A percentile compares a stretch with the other conserved stretches of the same genome.
Evolutionary conservation across 2,888 invertebrate species (phyloP).

Genomic region (Arctia plantaginis): DNA sequence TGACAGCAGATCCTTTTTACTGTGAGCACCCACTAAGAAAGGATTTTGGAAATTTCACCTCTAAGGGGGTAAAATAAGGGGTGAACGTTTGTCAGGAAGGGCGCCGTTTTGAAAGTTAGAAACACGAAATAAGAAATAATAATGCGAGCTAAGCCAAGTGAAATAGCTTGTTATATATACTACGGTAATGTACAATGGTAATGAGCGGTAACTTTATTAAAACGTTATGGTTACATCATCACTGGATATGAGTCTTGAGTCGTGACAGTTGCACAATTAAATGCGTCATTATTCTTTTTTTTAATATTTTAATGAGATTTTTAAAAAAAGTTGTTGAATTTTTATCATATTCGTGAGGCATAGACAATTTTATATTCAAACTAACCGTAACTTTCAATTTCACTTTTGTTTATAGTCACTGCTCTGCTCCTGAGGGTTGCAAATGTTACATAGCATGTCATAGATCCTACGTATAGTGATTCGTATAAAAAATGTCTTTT

Average conservation of each 20-base stretch:
- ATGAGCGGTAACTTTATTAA: neutral
- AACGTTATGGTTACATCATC: neutral
- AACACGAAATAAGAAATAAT: neutral
- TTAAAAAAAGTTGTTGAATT: neutral
- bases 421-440: neutral
- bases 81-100: too few relatives aligned
- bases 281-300: neutral
- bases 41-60: too few relatives aligned
- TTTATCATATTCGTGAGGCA: neutral
- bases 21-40: too few relatives aligned
- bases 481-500: too few relatives aligned
- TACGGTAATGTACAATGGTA: too few relatives aligned
- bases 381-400: neutral
- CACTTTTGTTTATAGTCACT: neutral
- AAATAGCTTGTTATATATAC: neutral
- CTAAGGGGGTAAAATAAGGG: too few relatives aligned
- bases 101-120: neutral
- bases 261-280: neutral
- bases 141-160: neutral
- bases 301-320: neutral
- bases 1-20: too few relatives aligned
- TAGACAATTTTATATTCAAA: constrained; percentile 3
- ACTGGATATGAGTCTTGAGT: neutral
- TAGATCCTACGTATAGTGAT: too few relatives aligned
- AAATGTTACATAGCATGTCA: neutral